Percentiles rank a stretch among this genome's conserved stretches.
phyloP scores from a whole-genome alignment of 2,113 vertebrate genomes.

The Dasyurus viverrinus region DNA sequence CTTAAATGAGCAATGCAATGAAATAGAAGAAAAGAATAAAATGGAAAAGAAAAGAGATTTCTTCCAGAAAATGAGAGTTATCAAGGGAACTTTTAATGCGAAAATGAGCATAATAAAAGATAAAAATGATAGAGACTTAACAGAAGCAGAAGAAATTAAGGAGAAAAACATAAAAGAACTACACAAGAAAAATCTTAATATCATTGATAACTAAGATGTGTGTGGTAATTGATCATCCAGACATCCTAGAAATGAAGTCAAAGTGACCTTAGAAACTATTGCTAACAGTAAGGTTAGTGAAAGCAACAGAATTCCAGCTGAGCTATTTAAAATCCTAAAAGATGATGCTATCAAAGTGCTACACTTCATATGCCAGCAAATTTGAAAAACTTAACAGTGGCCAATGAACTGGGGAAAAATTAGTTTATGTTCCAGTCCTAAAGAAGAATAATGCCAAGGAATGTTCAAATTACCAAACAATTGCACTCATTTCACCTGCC shows the following conservation, averaged over 20 bases:
- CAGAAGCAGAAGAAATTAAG: background rate
- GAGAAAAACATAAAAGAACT: background rate
- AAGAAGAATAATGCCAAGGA: background rate
- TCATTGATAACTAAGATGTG: background rate
- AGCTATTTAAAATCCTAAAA: background rate
- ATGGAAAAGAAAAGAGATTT: background rate
- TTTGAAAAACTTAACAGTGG: background rate
- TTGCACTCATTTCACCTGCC: background rate
- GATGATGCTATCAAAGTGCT: no score
- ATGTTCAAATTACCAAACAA: background rate
- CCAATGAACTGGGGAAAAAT: background rate
- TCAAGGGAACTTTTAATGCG: background rate
- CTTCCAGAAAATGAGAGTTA: background rate
- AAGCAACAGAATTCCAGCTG: background rate
- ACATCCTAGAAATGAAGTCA: background rate
- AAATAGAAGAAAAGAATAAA: background rate
- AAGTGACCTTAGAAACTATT: background rate
- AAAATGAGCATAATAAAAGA: background rate
- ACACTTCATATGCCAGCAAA: background rate
- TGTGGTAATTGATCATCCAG: background rate
- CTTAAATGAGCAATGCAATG: background rate
- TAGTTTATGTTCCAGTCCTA: background rate
- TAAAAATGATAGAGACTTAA: background rate
- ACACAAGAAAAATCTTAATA: background rate
- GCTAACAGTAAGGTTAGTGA: background rate